Conservation (phyloP, 2,113 vertebrate species). For the Tragelaphus imberbis region DNA sequence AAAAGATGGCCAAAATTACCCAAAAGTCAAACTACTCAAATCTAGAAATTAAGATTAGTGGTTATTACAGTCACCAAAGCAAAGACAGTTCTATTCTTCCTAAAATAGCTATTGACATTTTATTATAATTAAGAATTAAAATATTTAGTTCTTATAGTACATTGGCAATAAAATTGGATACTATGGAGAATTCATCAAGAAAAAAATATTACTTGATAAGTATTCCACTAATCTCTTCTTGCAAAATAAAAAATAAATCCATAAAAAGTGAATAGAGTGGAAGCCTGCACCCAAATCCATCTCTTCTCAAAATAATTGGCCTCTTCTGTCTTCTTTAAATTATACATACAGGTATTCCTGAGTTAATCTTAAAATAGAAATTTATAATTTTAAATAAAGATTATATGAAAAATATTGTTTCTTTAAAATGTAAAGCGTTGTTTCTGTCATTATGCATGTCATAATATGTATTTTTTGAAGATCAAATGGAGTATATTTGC, state of each 20-base stretch:
- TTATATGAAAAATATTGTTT: not conserved
- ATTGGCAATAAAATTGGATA: not conserved
- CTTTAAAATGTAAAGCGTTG: not conserved
- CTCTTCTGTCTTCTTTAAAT: not conserved
- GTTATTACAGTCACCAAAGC: not conserved
- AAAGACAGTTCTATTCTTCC: not conserved
- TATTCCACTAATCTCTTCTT: not conserved
- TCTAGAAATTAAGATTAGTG: not conserved
- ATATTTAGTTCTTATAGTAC: not conserved
- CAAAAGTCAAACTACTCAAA: not conserved
- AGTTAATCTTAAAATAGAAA: constrained; percentile 35
- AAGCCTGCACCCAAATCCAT: not conserved
- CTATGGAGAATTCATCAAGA: not conserved
- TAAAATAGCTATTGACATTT: not conserved
- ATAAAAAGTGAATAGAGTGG: not conserved
- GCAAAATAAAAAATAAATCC: constrained; percentile 16
- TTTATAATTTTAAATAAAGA: not conserved
- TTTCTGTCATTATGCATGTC: not conserved
- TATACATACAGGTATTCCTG: not conserved
- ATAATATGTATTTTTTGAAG: not conserved
- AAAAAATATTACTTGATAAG: not conserved
- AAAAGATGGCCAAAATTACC: constrained; percentile 7
- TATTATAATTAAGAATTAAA: constrained; percentile 5
- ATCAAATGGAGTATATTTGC: not conserved
- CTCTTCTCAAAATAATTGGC: constrained; percentile 22